Evolutionary conservation across 2,113 vertebrate species (phyloP), one percentile per base, ranked within the genome.

Genomic region (Bettongia penicillata): DNA sequence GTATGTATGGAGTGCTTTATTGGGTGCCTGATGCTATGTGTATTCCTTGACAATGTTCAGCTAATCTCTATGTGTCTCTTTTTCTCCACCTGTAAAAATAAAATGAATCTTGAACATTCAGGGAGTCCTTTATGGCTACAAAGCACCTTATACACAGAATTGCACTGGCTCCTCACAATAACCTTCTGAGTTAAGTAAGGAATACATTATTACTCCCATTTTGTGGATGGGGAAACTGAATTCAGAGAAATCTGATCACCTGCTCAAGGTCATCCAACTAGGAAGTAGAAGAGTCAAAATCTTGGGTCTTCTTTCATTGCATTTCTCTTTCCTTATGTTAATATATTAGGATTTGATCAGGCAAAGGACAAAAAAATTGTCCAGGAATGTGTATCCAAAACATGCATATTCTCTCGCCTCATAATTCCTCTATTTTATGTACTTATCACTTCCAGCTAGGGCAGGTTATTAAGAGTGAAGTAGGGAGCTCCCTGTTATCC

Each of bases 381-480:
- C 2, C 10, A 95, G 49, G 52, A 49, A 68, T 89, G 26, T 5
- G n/a, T 3, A 48, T 50, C 50, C 11, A 95, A 93, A 55, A 26
- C 57, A 2, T 0, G 16, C 12, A 37, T 57, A 0, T 2, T 61
- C 10, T 68, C 25, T 94, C 19, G 19, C 90, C 19, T 25, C 2
- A 14, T 31, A 61, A 93, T 61, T 31, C 53, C 89, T 47, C 0
- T 1, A 31, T n/a, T 68, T n/a, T 4, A 52, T 91, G 26, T 24
- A 9, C 14, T 53, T 52, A 19, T 6, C 12, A 92, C 43, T 89
- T 84, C 77, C 93, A 90, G 61, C 61, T 91, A 77, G 50, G 0
- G 90, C 90, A 92, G 6, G 43, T 84, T 91, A 51, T 95, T 95
- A 1, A 90, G 91, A 95, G 93, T 94, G 90, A 90, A 94, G 68